Percentiles rank a stretch among this genome's conserved stretches.
These are phyloP conservation scores for Caradrina clavipalpis DNA, from an alignment of 2,888 invertebrate genomes.

Conservation along the genomic window DNA sequence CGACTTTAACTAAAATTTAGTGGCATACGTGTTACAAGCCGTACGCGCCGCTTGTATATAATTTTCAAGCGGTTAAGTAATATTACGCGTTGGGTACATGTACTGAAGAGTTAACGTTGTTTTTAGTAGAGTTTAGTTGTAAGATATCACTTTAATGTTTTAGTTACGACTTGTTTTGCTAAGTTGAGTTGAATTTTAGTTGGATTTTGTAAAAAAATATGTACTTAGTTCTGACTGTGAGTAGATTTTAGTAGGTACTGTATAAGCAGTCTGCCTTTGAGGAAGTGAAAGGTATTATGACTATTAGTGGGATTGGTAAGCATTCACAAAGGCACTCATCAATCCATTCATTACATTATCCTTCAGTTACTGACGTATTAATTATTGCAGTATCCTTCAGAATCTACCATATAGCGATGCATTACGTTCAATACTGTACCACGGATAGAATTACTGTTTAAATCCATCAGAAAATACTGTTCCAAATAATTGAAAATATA, in stretches of 20 bases:
- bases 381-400: slow-evolving; percentile 8
- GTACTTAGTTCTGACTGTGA: not conserved
- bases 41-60: slow-evolving; percentile 84
- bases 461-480: slow-evolving; percentile 1
- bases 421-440: not conserved
- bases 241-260: not conserved
- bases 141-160: slow-evolving; percentile 58
- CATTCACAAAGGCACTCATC: slow-evolving; percentile 19
- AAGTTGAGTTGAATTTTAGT: slow-evolving; percentile 24
- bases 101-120: slow-evolving; percentile 62
- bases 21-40: slow-evolving; percentile 85
- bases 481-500: not conserved
- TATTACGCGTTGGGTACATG: slow-evolving; percentile 76
- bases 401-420: slow-evolving; percentile 12
- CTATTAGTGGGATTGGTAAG: slow-evolving; percentile 15
- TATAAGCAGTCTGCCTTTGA: slow-evolving; percentile 20
- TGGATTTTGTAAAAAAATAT: not conserved
- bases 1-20: slow-evolving; percentile 89
- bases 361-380: not conserved
- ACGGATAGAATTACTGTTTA: not conserved
- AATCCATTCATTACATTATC: slow-evolving; percentile 19
- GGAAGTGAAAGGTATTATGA: slow-evolving; percentile 8
- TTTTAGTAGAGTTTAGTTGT: slow-evolving; percentile 67
- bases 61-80: slow-evolving; percentile 85
- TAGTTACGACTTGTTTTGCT: slow-evolving; percentile 40